phyloP scores from a whole-genome alignment of 2,797 vertebrate genomes.

The Poeciliopsis gracilis region DNA sequence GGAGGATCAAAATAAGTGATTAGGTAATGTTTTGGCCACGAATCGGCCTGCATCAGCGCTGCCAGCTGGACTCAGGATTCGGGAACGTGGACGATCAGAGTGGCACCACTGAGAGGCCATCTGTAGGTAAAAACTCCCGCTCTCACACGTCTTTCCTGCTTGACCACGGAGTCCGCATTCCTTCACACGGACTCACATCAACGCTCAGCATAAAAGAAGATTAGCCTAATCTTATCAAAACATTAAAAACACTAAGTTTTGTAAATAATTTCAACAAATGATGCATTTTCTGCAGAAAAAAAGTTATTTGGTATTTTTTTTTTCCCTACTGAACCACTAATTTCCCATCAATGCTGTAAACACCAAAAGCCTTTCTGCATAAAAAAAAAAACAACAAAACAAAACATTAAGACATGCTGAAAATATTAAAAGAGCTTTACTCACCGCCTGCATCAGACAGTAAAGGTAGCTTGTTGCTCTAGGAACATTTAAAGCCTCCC shows the following conservation, averaged over 20 bases:
- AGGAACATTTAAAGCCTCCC: constrained; percentile 34
- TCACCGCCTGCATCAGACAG: constrained; percentile 38
- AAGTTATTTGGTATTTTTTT: neutral
- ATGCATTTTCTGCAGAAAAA: neutral
- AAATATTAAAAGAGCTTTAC: constrained; percentile 17
- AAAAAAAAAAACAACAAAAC: no score
- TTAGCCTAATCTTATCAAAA: neutral
- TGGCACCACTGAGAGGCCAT: constrained; percentile 76
- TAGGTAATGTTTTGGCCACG: constrained; percentile 67
- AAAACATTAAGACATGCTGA: neutral
- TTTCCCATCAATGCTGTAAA: neutral
- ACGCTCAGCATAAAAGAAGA: constrained; percentile 2
- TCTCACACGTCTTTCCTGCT: constrained; percentile 28
- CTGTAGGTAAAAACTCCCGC: constrained; percentile 67
- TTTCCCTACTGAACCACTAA: neutral
- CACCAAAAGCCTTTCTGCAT: neutral
- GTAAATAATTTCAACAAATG: neutral
- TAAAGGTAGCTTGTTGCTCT: constrained; percentile 6
- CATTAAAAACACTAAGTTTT: neutral
- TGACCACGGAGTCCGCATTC: constrained; percentile 35
- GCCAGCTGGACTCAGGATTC: constrained; percentile 64
- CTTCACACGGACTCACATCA: constrained; percentile 23
- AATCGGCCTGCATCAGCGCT: constrained; percentile 21
- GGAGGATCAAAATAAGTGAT: constrained; percentile 32
- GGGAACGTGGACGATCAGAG: constrained; percentile 46